A percentile compares a stretch with the other conserved stretches of the same genome.
phyloP scores from a whole-genome alignment of 1,140 invertebrate genomes.

The Centruroides vittatus region DNA sequence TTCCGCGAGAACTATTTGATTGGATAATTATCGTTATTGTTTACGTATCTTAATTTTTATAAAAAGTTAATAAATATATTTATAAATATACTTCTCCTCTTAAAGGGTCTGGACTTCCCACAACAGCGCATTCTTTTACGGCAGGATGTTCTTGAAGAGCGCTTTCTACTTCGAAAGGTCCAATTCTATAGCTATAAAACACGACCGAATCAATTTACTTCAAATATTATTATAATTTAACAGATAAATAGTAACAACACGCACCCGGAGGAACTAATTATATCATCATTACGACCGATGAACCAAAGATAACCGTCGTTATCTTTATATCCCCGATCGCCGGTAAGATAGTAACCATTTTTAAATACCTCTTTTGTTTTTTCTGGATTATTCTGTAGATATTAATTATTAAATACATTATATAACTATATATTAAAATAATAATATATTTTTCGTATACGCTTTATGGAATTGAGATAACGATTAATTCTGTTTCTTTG shows the following conservation, averaged over 20 bases:
- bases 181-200: constrained; percentile 31
- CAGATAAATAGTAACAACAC: too few species aligned
- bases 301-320: constrained; percentile 35
- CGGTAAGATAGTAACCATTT: constrained; percentile 33
- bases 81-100: constrained; percentile 25
- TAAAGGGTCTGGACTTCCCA: constrained; percentile 31
- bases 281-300: constrained; percentile 33
- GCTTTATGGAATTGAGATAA: too few species aligned
- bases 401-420: neutral
- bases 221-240: too few species aligned
- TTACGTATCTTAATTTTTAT: neutral
- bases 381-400: constrained; percentile 25
- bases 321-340: constrained; percentile 31
- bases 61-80: neutral
- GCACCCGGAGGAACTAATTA: constrained; percentile 35
- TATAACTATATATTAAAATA: constrained; percentile 19
- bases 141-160: constrained; percentile 36
- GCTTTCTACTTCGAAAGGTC: constrained; percentile 38
- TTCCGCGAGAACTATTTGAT: neutral
- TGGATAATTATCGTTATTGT: neutral
- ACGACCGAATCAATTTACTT: neutral
- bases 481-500: too few species aligned
- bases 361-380: constrained; percentile 22
- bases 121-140: constrained; percentile 35
- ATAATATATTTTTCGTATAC: neutral